Base-by-base conservation (phyloP, 2,113 vertebrate genomes). In the Calyptomena viridis region DNA sequence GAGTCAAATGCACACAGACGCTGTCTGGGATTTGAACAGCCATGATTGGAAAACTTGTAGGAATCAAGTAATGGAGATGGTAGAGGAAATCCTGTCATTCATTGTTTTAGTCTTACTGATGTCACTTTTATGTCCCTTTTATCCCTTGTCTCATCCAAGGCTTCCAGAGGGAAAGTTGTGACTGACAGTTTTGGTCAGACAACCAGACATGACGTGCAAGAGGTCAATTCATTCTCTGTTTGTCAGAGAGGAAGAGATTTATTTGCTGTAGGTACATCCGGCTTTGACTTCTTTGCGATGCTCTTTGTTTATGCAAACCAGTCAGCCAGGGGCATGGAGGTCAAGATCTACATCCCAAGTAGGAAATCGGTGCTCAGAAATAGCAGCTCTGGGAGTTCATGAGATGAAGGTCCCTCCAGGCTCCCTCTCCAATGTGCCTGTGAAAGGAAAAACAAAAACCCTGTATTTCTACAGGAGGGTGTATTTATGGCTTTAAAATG, bases 231-330 rank as follows among this genome's bases (percentile, higher is more conserved):
- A 88, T 96, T 89, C 96, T 95, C 89, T 96, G 95, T 96, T 91
- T 96, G 96, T 97, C 92, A 94, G 95, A 94, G 91, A 97, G 96
- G 95, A 97, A 97, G 95, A 95, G 95, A 96, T 97, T 97, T 96
- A 97, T 97, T 95, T 97, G 97, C 96, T 93, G 93, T 95, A 93
- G 96, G 94, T 97, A 95, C 93, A 96, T 97, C 97, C 96, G 95
- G 92, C 94, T 94, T 53, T 83, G 92, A 56, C 84, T 96, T 89
- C 89, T 96, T 93, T 93, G 93, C 72, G 35, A 94, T 95, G 95
- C 82, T 97, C 82, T 96, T 97, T 97, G 96, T 97, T 97, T 97
- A 95, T 95, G 90, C 96, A 97, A 97, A 96, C 95, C 85, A 89
- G 94, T 87, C 19, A 1, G 87, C 82, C 22, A 1, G 73, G 95